These are phyloP conservation scores for Eustalomyia histrio DNA, from an alignment of 2,888 invertebrate species.

Conservation along the genomic window DNA sequence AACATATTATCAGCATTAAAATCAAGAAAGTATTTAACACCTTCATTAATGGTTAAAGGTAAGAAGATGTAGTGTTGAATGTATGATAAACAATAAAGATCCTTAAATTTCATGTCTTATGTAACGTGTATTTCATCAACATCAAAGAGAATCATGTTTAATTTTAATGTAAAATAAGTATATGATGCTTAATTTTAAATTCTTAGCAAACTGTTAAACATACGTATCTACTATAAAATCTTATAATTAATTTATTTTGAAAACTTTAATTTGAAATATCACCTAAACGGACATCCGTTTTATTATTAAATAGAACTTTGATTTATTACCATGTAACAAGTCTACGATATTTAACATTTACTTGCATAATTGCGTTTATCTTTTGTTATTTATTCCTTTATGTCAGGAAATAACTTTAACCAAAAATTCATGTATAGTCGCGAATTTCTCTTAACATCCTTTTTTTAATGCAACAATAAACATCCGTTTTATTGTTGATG, in stretches of 20 bases:
- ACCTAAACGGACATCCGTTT: conserved; percentile 26
- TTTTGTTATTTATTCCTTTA: conserved; percentile 16
- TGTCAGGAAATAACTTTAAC: conserved; percentile 25
- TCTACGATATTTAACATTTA: background rate
- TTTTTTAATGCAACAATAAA: conserved; percentile 17
- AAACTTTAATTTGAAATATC: conserved; percentile 4
- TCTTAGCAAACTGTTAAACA: background rate
- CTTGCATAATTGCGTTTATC: conserved; percentile 2
- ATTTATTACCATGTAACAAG: background rate
- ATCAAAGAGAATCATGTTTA: background rate
- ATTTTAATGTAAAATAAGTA: conserved; percentile 10
- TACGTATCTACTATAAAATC: background rate
- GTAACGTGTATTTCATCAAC: background rate
- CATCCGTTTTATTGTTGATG: conserved; percentile 30
- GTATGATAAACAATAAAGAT: background rate
- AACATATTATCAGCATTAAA: background rate
- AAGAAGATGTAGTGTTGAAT: background rate
- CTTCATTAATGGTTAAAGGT: background rate
- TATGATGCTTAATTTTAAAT: background rate
- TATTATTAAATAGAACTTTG: conserved; percentile 14
- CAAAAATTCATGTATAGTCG: conserved; percentile 22
- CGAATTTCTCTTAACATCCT: conserved; percentile 21
- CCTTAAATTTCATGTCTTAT: background rate
- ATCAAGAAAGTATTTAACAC: conserved; percentile 13
- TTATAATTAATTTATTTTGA: background rate